Evolutionary conservation across 2,888 invertebrate genomes (phyloP).

Genomic region (Hydroisotoma schaefferi): DNA sequence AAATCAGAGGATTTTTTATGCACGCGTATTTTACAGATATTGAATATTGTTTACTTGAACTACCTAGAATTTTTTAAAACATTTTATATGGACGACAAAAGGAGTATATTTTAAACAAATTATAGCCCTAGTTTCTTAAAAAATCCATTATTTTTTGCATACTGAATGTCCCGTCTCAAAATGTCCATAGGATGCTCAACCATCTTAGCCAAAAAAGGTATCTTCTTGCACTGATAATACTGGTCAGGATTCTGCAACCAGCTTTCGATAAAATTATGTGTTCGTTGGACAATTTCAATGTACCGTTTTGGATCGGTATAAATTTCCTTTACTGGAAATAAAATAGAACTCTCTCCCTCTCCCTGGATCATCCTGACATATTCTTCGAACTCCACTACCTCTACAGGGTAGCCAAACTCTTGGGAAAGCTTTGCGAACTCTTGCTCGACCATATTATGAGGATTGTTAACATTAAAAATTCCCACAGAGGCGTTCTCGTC

Average conservation of each 20-base stretch:
- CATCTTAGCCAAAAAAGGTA: not conserved
- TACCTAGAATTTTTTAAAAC: too few relatives aligned
- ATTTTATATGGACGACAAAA: too few relatives aligned
- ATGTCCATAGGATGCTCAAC: not conserved
- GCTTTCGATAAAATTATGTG: not conserved
- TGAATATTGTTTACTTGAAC: too few relatives aligned
- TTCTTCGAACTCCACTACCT: constrained; percentile 3
- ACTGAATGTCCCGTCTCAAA: not conserved
- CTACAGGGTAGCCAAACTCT: constrained; percentile 10
- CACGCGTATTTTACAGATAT: too few relatives aligned
- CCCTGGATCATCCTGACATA: not conserved
- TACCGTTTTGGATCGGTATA: not conserved
- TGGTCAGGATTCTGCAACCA: not conserved
- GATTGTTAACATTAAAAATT: constrained; percentile 15
- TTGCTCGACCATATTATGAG: constrained; percentile 5
- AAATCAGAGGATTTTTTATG: too few relatives aligned
- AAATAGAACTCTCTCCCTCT: not conserved
- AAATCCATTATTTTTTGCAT: not conserved
- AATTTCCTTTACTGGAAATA: not conserved
- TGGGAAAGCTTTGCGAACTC: constrained; percentile 14
- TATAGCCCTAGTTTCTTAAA: too few relatives aligned
- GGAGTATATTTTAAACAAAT: too few relatives aligned
- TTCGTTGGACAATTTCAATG: not conserved
- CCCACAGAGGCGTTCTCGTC: not conserved
- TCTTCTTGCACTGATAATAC: not conserved